Evolutionary conservation across 2,797 vertebrate genomes (phyloP), one percentile per base, ranked within the genome.

Genomic region (Clarias fuscus): DNA sequence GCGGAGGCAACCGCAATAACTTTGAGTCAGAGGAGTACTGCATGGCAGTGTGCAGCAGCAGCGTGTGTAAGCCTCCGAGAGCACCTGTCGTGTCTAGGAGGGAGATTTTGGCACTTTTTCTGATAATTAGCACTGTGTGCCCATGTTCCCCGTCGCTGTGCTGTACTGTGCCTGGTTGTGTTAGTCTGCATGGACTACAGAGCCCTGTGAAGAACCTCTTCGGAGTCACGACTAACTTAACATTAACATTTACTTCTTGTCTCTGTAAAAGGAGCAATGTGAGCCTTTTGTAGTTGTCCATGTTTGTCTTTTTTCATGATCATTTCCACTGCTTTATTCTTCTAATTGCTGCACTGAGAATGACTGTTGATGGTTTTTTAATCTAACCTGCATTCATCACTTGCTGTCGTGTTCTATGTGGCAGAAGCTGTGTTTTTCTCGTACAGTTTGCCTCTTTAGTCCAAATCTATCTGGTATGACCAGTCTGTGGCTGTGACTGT

Each of bases 1-100:
- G 98, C 85, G 98, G 97, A 58, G 98, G 98, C 92, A 99, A 99
- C 97, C 96, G 97, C 94, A 99, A 99, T 97, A 99, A 99, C 98
- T 99, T 99, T 98, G 97, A 97, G 88, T 97, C 98, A 6, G 97
- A 99, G 95, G 97, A 99, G 85, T 99, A 99, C 97, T 99, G 98
- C 97, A 93, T 99, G 93, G 96, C 95, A 95, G 97, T 97, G 95
- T 92, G 98, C 97, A 96, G 97, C 96, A 97, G 96, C 96, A 96
- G 95, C 87, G 96, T 97, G 96, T 95, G 98, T 99, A 99, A 99
- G 98, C 67, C 58, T 76, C 61, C 40, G 11, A 88, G 89, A 58
- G 88, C 86, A 90, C 89, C 89, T 92, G 88, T 78, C 91, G 88
- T 86, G 85, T 56, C 53, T 65, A 75, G 61, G 91, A 89, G 79